A percentile compares a stretch with the other conserved stretches of the same genome.
phyloP scores from a whole-genome alignment of 2,113 vertebrate genomes.

The Pungitius pungitius region DNA sequence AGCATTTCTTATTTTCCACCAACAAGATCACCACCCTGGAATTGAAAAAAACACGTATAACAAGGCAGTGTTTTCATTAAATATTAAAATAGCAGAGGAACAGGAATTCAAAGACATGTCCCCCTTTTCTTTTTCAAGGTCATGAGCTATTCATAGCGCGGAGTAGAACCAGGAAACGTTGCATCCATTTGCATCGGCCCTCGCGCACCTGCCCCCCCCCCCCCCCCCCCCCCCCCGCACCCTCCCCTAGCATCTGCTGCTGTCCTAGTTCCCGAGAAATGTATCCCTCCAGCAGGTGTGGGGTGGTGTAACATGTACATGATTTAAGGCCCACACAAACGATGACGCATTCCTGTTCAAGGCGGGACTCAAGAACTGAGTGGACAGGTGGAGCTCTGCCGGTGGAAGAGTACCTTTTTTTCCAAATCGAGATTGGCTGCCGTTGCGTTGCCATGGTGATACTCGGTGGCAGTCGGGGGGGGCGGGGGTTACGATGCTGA shows the following conservation, averaged over 20 bases:
- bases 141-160: conserved; percentile 44
- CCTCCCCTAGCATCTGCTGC: conserved; percentile 6
- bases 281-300: neutral
- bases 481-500: conserved; percentile 50
- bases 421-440: conserved; percentile 17
- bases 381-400: conserved; percentile 22
- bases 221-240: neutral
- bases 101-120: conserved; percentile 9
- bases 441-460: conserved; percentile 70
- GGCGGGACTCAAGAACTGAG: conserved; percentile 52
- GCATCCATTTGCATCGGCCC: conserved; percentile 30
- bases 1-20: neutral
- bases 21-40: neutral
- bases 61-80: conserved; percentile 24
- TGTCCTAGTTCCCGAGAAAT: neutral
- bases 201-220: no score
- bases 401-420: conserved; percentile 6
- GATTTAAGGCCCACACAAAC: conserved; percentile 17
- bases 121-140: conserved; percentile 47
- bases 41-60: neutral
- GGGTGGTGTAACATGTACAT: conserved; percentile 4
- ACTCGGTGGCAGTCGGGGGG: conserved; percentile 54
- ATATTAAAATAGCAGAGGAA: conserved; percentile 35
- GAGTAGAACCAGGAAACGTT: conserved; percentile 23
- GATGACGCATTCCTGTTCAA: conserved; percentile 22